Percentiles rank a stretch among this genome's conserved stretches.
Conservation (phyloP, 2,113 vertebrate genomes). For the Nipponia nippon region DNA sequence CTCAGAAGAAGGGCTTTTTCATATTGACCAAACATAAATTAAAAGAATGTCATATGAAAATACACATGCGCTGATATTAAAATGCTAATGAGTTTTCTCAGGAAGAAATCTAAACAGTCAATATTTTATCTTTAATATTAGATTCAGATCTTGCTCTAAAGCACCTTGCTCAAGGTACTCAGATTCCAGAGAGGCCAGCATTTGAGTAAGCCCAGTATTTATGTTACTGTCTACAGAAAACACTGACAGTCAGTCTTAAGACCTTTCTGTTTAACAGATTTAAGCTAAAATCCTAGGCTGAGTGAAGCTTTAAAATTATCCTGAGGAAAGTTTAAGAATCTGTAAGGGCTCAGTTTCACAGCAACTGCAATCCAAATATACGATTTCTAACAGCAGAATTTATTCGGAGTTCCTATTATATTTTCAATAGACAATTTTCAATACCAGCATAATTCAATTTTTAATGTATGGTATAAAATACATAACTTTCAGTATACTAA, state of each 20-base stretch:
- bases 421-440: constrained; percentile 8
- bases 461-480: background rate
- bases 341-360: background rate
- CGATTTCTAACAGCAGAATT: background rate
- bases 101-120: constrained; percentile 50
- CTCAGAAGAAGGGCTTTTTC: constrained; percentile 14
- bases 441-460: background rate
- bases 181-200: constrained; percentile 18
- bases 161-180: constrained; percentile 18
- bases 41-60: constrained; percentile 33
- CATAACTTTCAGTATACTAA: background rate
- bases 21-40: constrained; percentile 30
- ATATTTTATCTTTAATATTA: constrained; percentile 46
- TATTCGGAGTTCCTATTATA: background rate
- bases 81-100: constrained; percentile 51
- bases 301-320: constrained; percentile 56
- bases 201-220: constrained; percentile 39
- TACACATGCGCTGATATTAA: background rate
- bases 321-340: constrained; percentile 24
- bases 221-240: constrained; percentile 31
- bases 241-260: constrained; percentile 51
- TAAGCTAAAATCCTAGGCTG: constrained; percentile 45
- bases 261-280: constrained; percentile 50
- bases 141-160: constrained; percentile 29
- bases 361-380: background rate